Percentiles rank a stretch among this genome's conserved stretches.
Conservation (phyloP, 2,113 vertebrate species). For the Oryzias curvinotus region DNA sequence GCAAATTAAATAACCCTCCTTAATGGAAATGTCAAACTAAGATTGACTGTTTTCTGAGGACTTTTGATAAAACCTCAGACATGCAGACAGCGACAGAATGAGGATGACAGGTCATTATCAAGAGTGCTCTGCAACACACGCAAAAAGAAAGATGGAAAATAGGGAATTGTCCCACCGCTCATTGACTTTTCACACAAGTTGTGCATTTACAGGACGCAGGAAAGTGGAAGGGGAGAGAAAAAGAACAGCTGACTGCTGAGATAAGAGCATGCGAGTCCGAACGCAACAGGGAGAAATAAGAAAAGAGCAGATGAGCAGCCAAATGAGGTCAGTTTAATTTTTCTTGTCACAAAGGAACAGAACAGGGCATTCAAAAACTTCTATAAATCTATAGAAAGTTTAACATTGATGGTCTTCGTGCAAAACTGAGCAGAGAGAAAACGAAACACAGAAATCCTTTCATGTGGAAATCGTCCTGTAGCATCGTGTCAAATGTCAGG, state of each 20-base stretch:
- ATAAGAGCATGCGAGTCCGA: background rate
- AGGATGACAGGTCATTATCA: constrained; percentile 13
- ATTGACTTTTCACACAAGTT: constrained; percentile 7
- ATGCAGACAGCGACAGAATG: constrained; percentile 5
- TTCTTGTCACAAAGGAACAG: too few relatives aligned
- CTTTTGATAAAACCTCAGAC: background rate
- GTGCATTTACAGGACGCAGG: background rate
- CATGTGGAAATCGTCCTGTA: background rate
- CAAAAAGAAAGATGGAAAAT: background rate
- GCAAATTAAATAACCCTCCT: background rate
- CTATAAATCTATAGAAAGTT: too few relatives aligned
- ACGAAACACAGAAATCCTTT: background rate
- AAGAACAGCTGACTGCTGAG: background rate
- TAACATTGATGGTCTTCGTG: too few relatives aligned
- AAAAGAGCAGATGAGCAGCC: background rate
- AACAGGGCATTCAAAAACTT: too few relatives aligned
- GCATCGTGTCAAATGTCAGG: too few relatives aligned
- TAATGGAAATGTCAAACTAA: background rate
- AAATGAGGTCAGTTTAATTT: background rate
- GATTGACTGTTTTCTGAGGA: background rate
- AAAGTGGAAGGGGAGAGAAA: background rate
- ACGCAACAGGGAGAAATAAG: background rate
- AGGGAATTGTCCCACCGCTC: background rate
- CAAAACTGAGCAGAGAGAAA: background rate
- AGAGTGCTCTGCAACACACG: background rate